These are phyloP conservation scores for Lacerta viridis DNA, from an alignment of 2,797 vertebrate genomes.

Conservation along the genomic window DNA sequence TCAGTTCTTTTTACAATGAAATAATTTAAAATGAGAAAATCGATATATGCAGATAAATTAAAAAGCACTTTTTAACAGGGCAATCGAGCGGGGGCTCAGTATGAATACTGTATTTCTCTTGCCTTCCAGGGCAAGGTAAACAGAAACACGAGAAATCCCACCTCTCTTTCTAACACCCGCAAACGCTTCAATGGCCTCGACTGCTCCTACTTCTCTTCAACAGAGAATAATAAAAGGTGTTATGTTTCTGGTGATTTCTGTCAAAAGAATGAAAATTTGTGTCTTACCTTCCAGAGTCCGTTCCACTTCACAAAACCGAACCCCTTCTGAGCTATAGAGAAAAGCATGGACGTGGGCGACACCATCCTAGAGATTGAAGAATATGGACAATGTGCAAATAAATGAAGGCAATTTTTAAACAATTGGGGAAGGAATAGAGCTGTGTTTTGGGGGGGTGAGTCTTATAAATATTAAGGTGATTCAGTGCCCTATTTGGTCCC, in stretches of 20 bases:
- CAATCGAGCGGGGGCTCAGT: background rate
- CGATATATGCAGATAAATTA: conserved; percentile 3
- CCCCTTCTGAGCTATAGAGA: conserved; percentile 87
- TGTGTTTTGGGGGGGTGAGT: background rate
- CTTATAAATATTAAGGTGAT: conserved; percentile 11
- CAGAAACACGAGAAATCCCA: background rate
- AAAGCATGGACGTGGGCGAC: conserved; percentile 90
- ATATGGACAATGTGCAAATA: conserved; percentile 43
- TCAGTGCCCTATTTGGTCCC: background rate
- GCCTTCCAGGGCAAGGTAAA: background rate
- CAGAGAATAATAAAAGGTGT: conserved; percentile 15
- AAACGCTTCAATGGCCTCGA: background rate
- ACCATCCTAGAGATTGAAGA: conserved; percentile 85
- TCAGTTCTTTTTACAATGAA: background rate
- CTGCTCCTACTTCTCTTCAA: conserved; percentile 27
- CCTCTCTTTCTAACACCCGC: background rate
- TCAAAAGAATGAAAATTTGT: conserved; percentile 30
- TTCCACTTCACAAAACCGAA: conserved; percentile 92
- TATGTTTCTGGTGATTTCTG: background rate
- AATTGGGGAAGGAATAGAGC: conserved; percentile 6
- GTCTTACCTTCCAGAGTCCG: conserved; percentile 87
- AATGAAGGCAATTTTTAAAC: conserved; percentile 47
- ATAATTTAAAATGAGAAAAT: background rate
- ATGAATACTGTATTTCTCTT: background rate
- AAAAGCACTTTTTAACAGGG: background rate